phyloP scores from a whole-genome alignment of 2,113 vertebrate species.

The Paratilapia polleni region DNA sequence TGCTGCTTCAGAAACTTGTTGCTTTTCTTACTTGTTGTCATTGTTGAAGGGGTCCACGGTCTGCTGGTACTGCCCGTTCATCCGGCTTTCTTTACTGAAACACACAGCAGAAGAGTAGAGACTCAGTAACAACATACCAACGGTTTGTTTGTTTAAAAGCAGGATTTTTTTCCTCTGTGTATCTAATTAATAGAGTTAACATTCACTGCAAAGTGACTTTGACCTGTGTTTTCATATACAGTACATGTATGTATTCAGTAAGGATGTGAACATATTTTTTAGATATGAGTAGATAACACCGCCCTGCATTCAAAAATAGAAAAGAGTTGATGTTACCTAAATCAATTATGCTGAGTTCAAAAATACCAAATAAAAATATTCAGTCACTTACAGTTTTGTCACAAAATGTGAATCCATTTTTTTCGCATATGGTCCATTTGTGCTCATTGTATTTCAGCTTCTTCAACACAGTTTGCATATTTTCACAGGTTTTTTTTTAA shows the following conservation, averaged over 20 bases:
- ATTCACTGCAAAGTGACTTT: fast-evolving
- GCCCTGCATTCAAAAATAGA: too few species aligned
- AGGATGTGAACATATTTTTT: neutral
- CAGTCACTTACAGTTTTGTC: too few species aligned
- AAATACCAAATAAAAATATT: too few species aligned
- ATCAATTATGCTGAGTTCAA: too few species aligned
- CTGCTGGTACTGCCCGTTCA: slow-evolving; percentile 98
- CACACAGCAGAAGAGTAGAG: slow-evolving; percentile 1
- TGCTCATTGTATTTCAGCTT: too few species aligned
- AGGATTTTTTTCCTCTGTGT: neutral
- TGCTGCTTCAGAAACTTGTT: neutral
- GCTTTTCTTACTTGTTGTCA: slow-evolving; percentile 92
- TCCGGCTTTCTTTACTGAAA: slow-evolving; percentile 96
- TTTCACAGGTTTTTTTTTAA: too few species aligned
- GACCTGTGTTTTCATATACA: neutral
- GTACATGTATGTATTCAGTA: neutral
- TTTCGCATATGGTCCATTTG: too few species aligned
- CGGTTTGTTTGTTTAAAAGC: neutral
- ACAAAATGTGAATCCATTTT: too few species aligned
- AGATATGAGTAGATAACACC: neutral
- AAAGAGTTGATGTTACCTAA: too few species aligned
- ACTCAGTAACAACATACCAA: neutral
- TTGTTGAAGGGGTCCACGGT: slow-evolving; percentile 92
- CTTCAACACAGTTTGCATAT: too few species aligned
- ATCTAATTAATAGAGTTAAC: neutral